Evolutionary conservation across 2,797 vertebrate species (phyloP).

Genomic region (Pyrocephalus nanus): DNA sequence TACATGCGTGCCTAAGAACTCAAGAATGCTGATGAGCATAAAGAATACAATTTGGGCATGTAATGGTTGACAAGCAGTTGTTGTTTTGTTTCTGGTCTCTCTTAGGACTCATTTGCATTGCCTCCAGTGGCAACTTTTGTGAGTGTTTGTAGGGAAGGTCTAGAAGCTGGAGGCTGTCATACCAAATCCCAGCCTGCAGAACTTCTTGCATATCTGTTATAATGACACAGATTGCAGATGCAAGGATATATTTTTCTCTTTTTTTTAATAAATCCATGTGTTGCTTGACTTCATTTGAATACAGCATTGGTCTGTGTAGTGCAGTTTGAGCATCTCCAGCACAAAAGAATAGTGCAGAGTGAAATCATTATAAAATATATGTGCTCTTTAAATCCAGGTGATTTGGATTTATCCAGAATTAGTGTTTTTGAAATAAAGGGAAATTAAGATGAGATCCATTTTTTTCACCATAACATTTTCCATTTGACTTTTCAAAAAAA

Average conservation of each 20-base stretch:
- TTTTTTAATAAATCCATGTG: background rate
- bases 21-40: conserved; percentile 56
- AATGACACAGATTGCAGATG: background rate
- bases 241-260: background rate
- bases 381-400: background rate
- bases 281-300: background rate
- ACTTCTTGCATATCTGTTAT: background rate
- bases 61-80: conserved; percentile 59
- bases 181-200: conserved; percentile 30
- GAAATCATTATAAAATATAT: background rate
- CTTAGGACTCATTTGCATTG: conserved; percentile 63
- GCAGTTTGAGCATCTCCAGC: background rate
- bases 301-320: background rate
- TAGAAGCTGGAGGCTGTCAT: conserved; percentile 35
- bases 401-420: background rate
- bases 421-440: background rate
- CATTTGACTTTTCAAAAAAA: background rate
- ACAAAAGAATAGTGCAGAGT: background rate
- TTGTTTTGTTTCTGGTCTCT: conserved; percentile 64
- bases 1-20: conserved; percentile 49
- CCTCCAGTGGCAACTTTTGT: conserved; percentile 56
- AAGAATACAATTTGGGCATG: conserved; percentile 62
- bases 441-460: background rate
- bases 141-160: conserved; percentile 26
- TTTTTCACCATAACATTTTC: background rate